Evolutionary conservation across 2,888 invertebrate genomes (phyloP).

Genomic region (Eueremaeus valkanovi): DNA sequence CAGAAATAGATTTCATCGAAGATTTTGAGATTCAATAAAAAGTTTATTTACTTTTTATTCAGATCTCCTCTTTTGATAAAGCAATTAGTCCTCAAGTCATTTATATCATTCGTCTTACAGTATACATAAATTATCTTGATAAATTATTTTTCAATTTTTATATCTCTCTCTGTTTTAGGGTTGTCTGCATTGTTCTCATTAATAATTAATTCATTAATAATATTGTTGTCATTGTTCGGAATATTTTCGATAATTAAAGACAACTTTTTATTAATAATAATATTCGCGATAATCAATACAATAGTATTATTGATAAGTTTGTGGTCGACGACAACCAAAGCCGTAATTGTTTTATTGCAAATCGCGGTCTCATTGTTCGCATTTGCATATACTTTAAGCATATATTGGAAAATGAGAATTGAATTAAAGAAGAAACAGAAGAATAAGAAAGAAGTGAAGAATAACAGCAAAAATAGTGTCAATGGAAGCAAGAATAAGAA

Average conservation of each 20-base stretch:
- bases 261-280: constrained; percentile 10
- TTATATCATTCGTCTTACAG: too few relatives aligned
- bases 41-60: neutral
- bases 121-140: neutral
- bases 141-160: too few relatives aligned
- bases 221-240: constrained; percentile 7
- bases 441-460: constrained; percentile 12
- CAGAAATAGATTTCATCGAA: neutral
- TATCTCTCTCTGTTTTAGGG: neutral
- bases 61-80: too few relatives aligned
- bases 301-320: neutral
- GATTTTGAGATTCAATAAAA: neutral
- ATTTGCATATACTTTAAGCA: constrained; percentile 26
- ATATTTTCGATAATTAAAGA: constrained; percentile 6
- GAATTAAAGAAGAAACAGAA: constrained; percentile 4
- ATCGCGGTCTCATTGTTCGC: constrained; percentile 32
- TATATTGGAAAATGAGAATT: constrained; percentile 34
- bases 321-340: constrained; percentile 1
- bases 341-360: constrained; percentile 36
- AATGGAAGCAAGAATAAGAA: neutral
- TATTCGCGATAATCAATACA: constrained; percentile 3
- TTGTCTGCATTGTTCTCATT: neutral
- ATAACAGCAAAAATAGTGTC: neutral
- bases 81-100: too few relatives aligned
- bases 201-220: neutral